These are phyloP conservation scores for Formicarius rufipectus DNA, from an alignment of 2,113 vertebrate genomes.

Conservation along the genomic window DNA sequence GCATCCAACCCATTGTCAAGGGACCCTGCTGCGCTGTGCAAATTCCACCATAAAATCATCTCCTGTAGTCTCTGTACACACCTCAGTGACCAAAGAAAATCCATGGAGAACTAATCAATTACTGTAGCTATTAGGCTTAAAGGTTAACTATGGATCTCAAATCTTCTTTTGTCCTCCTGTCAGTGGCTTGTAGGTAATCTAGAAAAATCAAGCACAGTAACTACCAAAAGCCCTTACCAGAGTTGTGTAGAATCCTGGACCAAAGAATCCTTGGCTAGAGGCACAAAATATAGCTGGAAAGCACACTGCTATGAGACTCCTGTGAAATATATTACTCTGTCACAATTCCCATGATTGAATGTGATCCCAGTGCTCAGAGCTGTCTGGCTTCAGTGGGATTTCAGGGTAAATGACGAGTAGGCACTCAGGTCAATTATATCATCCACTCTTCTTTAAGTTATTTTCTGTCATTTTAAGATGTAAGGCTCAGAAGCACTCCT, in stretches of 20 bases:
- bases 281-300: not conserved
- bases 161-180: constrained; percentile 48
- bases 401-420: not conserved
- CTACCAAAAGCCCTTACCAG: not conserved
- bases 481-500: not conserved
- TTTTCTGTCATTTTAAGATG: constrained; percentile 24
- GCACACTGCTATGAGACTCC: not conserved
- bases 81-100: constrained; percentile 51
- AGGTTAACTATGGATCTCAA: constrained; percentile 46
- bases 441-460: constrained; percentile 2
- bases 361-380: constrained; percentile 8
- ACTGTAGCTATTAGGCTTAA: constrained; percentile 58
- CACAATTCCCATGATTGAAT: constrained; percentile 4
- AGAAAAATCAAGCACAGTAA: not conserved
- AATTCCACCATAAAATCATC: constrained; percentile 61
- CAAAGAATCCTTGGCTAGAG: not conserved
- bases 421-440: not conserved
- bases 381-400: not conserved
- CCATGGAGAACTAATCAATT: constrained; percentile 60
- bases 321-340: not conserved
- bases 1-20: constrained; percentile 10
- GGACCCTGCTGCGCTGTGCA: not conserved
- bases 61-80: constrained; percentile 18
- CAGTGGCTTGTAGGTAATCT: not conserved
- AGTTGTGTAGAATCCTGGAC: not conserved